Conservation (phyloP, 2,888 invertebrate genomes). For the Leucozona laternaria region DNA sequence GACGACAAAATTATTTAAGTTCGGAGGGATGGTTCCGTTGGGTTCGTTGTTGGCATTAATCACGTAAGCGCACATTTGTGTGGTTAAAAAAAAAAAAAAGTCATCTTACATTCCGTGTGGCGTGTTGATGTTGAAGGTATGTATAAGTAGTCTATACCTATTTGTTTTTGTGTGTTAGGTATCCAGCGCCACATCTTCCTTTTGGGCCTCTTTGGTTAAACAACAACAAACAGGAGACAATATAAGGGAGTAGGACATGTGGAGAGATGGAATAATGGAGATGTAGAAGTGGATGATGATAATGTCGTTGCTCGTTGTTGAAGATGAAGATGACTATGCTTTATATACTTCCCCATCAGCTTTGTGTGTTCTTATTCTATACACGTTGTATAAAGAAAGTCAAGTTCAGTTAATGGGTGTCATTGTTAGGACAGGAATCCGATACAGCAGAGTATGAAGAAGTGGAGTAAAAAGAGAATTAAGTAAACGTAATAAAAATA, state of each 20-base stretch:
- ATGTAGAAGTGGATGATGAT: conserved; percentile 51
- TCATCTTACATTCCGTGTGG: conserved; percentile 32
- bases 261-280: conserved; percentile 40
- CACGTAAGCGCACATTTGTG: conserved; percentile 65
- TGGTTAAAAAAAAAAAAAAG: conserved; percentile 9
- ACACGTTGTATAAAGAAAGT: conserved; percentile 54
- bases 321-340: conserved; percentile 31
- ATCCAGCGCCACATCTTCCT: conserved; percentile 7
- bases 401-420: conserved; percentile 75
- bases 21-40: conserved; percentile 1
- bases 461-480: conserved; percentile 18
- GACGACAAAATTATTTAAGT: conserved; percentile 20
- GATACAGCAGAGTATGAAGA: conserved; percentile 45
- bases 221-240: conserved; percentile 24
- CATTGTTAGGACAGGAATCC: conserved; percentile 71
- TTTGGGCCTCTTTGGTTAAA: conserved; percentile 20
- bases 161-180: conserved; percentile 12
- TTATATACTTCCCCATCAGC: neutral
- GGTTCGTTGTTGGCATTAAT: conserved; percentile 69
- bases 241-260: conserved; percentile 46
- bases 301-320: conserved; percentile 32
- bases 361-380: conserved; percentile 30
- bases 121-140: conserved; percentile 9
- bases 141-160: too few species aligned
- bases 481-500: conserved; percentile 30